Conservation (phyloP, 92 coral and sea anemone species). For the Bergia sp. region DNA sequence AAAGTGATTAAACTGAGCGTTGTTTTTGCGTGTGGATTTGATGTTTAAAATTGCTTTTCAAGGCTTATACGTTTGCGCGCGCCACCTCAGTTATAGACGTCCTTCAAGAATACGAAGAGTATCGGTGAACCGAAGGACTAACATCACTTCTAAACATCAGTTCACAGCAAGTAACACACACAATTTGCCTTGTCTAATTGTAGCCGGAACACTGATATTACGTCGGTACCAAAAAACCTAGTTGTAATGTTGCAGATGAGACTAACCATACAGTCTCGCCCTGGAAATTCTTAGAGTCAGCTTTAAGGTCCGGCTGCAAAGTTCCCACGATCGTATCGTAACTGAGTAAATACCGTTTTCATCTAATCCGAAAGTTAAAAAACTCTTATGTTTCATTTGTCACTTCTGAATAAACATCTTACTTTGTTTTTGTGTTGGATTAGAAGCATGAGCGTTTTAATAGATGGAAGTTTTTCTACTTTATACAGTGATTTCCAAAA, state of each 20-base stretch:
- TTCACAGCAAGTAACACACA: not conserved
- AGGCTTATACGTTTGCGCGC: not conserved
- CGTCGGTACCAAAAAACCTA: not conserved
- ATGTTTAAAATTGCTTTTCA: not conserved
- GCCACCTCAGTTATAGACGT: no score
- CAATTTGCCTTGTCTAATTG: not conserved
- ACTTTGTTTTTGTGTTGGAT: conserved; percentile 24
- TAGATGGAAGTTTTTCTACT: not conserved
- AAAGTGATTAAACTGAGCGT: not conserved
- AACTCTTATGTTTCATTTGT: not conserved
- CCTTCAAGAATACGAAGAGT: not conserved
- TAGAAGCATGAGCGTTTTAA: not conserved
- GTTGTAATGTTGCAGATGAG: not conserved
- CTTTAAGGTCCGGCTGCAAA: not conserved
- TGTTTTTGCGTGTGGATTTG: not conserved
- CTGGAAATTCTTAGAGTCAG: not conserved
- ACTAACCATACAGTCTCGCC: not conserved
- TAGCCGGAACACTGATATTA: no score
- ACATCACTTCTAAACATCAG: not conserved
- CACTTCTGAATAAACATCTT: conserved; percentile 7
- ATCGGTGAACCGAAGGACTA: no score
- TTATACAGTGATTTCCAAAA: not conserved
- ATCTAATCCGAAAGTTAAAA: conserved; percentile 11
- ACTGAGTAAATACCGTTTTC: conserved; percentile 3
- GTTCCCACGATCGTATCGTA: conserved; percentile 7